Conservation (phyloP, 2,888 invertebrate genomes). For the Eurois occulta region DNA sequence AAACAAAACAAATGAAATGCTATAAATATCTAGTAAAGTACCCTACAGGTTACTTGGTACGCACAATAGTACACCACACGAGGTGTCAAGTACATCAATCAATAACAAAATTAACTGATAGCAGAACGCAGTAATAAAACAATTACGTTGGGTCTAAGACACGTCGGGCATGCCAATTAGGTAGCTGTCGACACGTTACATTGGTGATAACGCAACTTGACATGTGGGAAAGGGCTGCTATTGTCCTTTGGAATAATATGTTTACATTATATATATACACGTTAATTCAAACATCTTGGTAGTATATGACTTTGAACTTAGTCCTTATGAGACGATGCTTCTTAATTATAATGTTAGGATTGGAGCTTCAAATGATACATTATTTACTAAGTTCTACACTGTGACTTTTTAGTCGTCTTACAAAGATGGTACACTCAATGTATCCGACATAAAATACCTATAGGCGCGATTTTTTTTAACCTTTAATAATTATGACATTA, state of each 20-base stretch:
- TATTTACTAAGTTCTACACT: too few relatives aligned
- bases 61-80: conserved; percentile 30
- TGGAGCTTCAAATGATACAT: neutral
- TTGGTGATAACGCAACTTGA: conserved; percentile 48
- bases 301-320: neutral
- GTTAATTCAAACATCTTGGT: neutral
- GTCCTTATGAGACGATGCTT: neutral
- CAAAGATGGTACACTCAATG: too few relatives aligned
- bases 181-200: conserved; percentile 22
- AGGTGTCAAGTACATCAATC: conserved; percentile 58
- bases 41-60: conserved; percentile 19
- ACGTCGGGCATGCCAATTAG: conserved; percentile 57
- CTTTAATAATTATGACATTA: too few relatives aligned
- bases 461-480: too few relatives aligned
- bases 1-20: conserved; percentile 19
- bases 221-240: conserved; percentile 42
- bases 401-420: too few relatives aligned
- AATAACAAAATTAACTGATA: conserved; percentile 60
- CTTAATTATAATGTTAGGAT: neutral
- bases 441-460: too few relatives aligned
- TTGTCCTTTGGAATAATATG: conserved; percentile 19
- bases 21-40: conserved; percentile 35
- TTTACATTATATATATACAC: conserved; percentile 14
- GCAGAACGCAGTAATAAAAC: conserved; percentile 52
- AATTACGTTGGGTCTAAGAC: conserved; percentile 52